Percentiles rank a stretch among this genome's conserved stretches.
phyloP scores from a whole-genome alignment of 2,888 invertebrate genomes.

The Leptothorax acervorum region DNA sequence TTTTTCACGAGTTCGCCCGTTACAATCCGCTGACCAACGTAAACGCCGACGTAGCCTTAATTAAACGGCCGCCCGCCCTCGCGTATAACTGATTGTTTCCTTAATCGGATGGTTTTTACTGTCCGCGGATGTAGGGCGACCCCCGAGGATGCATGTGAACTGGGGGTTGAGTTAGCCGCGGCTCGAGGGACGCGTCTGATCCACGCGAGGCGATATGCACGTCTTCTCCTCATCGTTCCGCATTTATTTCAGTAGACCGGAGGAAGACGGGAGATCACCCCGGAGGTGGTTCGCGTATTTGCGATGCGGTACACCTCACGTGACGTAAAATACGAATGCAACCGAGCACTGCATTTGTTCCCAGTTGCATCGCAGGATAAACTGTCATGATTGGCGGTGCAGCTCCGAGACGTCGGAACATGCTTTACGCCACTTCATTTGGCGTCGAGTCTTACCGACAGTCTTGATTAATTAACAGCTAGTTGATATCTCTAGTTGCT shows the following conservation, averaged over 20 bases:
- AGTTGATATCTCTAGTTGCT: slow-evolving; percentile 3
- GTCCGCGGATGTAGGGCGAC: neutral
- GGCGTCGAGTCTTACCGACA: neutral
- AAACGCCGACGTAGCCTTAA: slow-evolving; percentile 41
- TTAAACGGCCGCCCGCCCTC: slow-evolving; percentile 15
- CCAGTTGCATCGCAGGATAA: neutral
- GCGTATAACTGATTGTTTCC: slow-evolving; percentile 33
- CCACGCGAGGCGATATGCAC: slow-evolving; percentile 8
- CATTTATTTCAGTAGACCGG: slow-evolving; percentile 16
- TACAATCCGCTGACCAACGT: slow-evolving; percentile 37
- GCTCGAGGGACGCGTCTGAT: slow-evolving; percentile 3
- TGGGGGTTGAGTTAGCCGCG: neutral
- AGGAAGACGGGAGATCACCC: neutral
- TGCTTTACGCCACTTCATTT: slow-evolving; percentile 4
- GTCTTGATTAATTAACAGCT: slow-evolving; percentile 26
- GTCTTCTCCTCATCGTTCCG: neutral
- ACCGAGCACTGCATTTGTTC: neutral
- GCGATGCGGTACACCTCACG: neutral
- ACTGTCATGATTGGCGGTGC: slow-evolving; percentile 17
- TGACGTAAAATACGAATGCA: neutral
- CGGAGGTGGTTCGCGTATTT: neutral
- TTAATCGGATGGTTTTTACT: slow-evolving; percentile 42
- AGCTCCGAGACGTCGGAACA: neutral
- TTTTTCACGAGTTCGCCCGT: slow-evolving; percentile 17
- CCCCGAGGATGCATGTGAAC: neutral